Conservation (phyloP, 2,113 vertebrate genomes). For the Calypte anna region DNA sequence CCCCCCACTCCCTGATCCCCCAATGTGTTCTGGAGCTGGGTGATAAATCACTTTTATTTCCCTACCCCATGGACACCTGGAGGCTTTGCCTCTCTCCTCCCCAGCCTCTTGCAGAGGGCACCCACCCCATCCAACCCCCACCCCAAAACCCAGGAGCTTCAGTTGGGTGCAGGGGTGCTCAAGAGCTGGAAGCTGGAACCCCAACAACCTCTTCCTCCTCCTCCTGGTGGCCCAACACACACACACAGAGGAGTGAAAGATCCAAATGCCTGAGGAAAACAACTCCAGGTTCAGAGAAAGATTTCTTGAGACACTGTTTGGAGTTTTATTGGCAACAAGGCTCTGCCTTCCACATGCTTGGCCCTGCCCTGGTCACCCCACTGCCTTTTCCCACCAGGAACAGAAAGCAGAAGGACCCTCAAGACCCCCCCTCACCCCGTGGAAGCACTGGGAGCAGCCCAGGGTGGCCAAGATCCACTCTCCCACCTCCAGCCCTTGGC, state of each 20-base stretch:
- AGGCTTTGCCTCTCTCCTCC: too few relatives aligned
- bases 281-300: not conserved
- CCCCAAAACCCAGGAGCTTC: too few relatives aligned
- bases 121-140: too few relatives aligned
- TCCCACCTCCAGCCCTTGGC: not conserved
- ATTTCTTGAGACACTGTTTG: not conserved
- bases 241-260: not conserved
- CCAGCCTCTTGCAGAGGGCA: too few relatives aligned
- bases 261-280: conserved; percentile 38
- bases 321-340: conserved; percentile 47
- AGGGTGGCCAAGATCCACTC: rapidly evolving
- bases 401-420: not conserved
- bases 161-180: too few relatives aligned
- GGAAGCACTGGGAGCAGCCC: not conserved
- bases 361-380: not conserved
- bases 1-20: too few relatives aligned
- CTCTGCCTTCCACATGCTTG: not conserved
- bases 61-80: too few relatives aligned
- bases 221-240: too few relatives aligned
- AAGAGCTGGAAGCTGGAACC: too few relatives aligned
- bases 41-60: too few relatives aligned
- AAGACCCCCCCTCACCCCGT: not conserved
- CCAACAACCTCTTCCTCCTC: too few relatives aligned
- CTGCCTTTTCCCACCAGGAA: not conserved
- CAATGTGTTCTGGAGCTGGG: too few relatives aligned